phyloP scores from a whole-genome alignment of 2,113 vertebrate species.

The Leptocoma aspasia region DNA sequence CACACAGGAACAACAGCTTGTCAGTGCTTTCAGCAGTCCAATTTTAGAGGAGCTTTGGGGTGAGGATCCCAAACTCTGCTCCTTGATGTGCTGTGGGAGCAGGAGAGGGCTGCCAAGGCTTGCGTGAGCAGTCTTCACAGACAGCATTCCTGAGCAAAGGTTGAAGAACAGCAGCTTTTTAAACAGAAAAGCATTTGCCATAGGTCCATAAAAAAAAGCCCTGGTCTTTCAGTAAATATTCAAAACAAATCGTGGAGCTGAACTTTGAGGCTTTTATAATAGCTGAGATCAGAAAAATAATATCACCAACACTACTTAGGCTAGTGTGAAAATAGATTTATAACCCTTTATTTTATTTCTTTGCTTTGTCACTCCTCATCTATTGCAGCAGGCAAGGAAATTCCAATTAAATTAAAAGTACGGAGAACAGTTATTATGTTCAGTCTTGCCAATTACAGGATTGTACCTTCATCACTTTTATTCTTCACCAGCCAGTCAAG shows the following conservation, averaged over 20 bases:
- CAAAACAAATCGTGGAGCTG: conserved; percentile 36
- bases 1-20: not conserved
- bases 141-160: not conserved
- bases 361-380: conserved; percentile 53
- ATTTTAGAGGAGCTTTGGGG: not conserved
- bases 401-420: conserved; percentile 66
- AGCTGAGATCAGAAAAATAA: conserved; percentile 28
- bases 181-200: not conserved
- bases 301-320: not conserved
- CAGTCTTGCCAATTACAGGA: conserved; percentile 62
- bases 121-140: not conserved
- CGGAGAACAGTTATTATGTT: conserved; percentile 59
- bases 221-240: conserved; percentile 36
- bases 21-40: not conserved
- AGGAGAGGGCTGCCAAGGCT: not conserved
- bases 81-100: not conserved
- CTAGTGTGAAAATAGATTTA: conserved; percentile 44
- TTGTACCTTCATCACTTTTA: conserved; percentile 48
- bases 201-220: not conserved
- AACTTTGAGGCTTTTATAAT: conserved; percentile 44
- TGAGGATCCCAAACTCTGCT: not conserved
- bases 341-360: conserved; percentile 57
- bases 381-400: conserved; percentile 57
- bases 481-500: conserved; percentile 57
- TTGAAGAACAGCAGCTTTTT: not conserved